phyloP scores from a whole-genome alignment of 1,140 invertebrate species.

The Drosophila leontia region DNA sequence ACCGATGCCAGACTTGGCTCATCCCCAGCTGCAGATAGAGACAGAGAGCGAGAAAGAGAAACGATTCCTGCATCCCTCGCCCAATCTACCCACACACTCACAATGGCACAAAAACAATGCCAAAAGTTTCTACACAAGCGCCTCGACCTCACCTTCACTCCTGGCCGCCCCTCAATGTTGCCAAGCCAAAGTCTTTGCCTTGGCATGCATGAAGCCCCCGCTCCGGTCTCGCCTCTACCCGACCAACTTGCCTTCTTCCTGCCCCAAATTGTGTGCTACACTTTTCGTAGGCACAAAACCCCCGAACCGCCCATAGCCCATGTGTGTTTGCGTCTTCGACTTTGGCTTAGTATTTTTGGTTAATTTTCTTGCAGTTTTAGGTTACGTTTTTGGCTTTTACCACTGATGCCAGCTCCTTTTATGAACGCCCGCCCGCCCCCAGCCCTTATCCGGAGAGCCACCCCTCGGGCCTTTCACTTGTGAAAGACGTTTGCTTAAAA shows the following conservation, averaged over 20 bases:
- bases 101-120: constrained; percentile 77
- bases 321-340: constrained; percentile 69
- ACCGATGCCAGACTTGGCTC: constrained; percentile 71
- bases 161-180: constrained; percentile 68
- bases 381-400: constrained; percentile 83
- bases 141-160: constrained; percentile 70
- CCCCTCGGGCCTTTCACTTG: constrained; percentile 73
- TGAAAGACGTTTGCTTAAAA: constrained; percentile 82
- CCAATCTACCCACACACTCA: constrained; percentile 52
- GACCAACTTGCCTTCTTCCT: constrained; percentile 25
- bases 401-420: constrained; percentile 60
- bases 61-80: constrained; percentile 34
- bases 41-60: constrained; percentile 28
- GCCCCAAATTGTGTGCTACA: constrained; percentile 60
- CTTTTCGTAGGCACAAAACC: constrained; percentile 68
- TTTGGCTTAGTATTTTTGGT: constrained; percentile 84
- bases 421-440: constrained; percentile 8
- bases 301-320: constrained; percentile 19
- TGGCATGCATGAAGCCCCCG: constrained; percentile 52
- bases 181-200: constrained; percentile 74
- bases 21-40: constrained; percentile 59
- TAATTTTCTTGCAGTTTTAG: constrained; percentile 84
- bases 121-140: constrained; percentile 76
- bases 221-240: not conserved
- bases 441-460: constrained; percentile 20